Evolutionary conservation across 1,140 invertebrate genomes (phyloP).

Genomic region (Panagrolaimus sp.): DNA sequence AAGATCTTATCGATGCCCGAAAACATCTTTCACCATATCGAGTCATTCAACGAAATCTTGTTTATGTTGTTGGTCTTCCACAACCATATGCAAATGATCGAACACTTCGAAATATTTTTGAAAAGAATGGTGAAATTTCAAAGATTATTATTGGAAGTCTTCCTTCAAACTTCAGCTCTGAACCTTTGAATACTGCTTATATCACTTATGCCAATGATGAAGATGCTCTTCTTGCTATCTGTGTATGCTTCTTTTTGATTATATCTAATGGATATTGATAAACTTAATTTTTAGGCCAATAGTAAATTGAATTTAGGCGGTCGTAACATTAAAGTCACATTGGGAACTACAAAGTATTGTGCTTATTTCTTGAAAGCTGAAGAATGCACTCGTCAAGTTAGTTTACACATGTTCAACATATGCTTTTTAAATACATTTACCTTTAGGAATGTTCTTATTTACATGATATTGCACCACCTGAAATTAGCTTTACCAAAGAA

Average conservation of each 20-base stretch:
- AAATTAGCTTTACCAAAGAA: constrained; percentile 94
- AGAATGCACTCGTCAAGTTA: constrained; percentile 75
- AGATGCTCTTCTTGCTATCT: constrained; percentile 87
- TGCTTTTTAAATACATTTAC: background rate
- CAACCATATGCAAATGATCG: constrained; percentile 87
- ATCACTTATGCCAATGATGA: constrained; percentile 89
- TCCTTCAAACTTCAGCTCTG: constrained; percentile 66
- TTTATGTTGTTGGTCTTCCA: constrained; percentile 95
- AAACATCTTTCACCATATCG: constrained; percentile 84
- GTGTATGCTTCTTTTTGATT: constrained; percentile 24
- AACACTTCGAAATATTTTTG: constrained; percentile 91
- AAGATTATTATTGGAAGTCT: constrained; percentile 99
- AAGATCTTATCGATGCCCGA: constrained; percentile 77
- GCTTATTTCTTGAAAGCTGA: constrained; percentile 97
- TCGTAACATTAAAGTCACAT: constrained; percentile 85
- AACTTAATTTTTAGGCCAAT: constrained; percentile 69
- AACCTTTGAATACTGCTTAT: constrained; percentile 69
- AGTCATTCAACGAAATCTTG: constrained; percentile 97
- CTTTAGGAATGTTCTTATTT: constrained; percentile 97
- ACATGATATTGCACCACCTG: constrained; percentile 90
- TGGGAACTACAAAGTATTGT: constrained; percentile 99
- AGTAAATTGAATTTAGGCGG: constrained; percentile 94
- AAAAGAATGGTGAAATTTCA: constrained; percentile 97
- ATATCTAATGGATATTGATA: background rate
- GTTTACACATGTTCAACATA: background rate